These are phyloP conservation scores for Litoditis marina DNA, from an alignment of 2,888 invertebrate genomes.

Conservation along the genomic window DNA sequence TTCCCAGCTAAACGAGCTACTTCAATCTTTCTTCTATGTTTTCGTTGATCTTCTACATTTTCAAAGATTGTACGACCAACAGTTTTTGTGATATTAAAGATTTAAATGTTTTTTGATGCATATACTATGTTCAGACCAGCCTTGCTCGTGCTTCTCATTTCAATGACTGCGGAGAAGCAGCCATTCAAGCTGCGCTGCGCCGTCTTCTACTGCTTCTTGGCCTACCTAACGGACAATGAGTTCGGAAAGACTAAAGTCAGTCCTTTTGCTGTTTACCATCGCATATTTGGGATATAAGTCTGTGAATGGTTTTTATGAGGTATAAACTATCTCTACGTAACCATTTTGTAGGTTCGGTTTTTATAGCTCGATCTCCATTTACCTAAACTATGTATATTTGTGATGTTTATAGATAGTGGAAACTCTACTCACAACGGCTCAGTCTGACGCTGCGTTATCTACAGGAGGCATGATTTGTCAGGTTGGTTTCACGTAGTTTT, in stretches of 20 bases:
- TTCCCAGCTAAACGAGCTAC: not conserved
- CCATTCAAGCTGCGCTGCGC: constrained; percentile 84
- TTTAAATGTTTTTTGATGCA: not conserved
- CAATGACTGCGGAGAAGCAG: constrained; percentile 97
- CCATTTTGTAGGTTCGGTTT: not conserved
- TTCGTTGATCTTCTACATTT: not conserved
- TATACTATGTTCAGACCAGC: constrained; percentile 72
- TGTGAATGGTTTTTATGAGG: too few species aligned
- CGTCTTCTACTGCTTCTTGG: constrained; percentile 94
- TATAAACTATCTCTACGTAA: not conserved
- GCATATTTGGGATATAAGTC: too few species aligned
- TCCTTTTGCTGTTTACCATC: too few species aligned
- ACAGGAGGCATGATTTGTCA: constrained; percentile 34
- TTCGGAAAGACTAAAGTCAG: constrained; percentile 67
- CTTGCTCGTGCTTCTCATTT: constrained; percentile 88
- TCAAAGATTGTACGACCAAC: too few species aligned
- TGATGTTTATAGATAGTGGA: constrained; percentile 72
- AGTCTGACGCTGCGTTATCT: constrained; percentile 56
- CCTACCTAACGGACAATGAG: constrained; percentile 88
- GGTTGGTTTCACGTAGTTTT: constrained; percentile 3
- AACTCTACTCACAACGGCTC: constrained; percentile 82
- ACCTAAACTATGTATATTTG: constrained; percentile 1
- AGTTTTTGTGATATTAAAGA: too few species aligned
- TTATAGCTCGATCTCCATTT: constrained; percentile 3
- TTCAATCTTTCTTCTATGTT: constrained; percentile 6